Percentiles rank a stretch among this genome's conserved stretches.
Conservation (phyloP, 1,140 invertebrate genomes). For the Penaeus vannamei region DNA sequence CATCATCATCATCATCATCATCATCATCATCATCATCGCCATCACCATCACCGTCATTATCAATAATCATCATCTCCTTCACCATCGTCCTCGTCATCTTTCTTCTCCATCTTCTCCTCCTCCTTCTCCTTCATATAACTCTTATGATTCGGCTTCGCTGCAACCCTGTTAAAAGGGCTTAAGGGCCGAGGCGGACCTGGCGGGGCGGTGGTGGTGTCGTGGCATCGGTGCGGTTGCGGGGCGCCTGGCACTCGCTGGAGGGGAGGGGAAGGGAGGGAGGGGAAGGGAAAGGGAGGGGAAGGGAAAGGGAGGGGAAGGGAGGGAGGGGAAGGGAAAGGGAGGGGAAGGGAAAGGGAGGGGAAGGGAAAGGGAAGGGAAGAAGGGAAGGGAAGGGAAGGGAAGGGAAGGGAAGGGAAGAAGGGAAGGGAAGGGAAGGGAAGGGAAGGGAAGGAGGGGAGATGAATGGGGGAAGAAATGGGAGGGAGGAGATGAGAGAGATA, state of each 20-base stretch:
- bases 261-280: background rate
- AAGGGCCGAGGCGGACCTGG: background rate
- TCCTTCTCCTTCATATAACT: background rate
- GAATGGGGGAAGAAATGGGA: background rate
- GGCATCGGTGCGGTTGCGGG: too few relatives aligned
- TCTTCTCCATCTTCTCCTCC: background rate
- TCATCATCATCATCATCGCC: conserved; percentile 13
- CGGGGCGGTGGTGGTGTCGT: too few relatives aligned
- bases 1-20: conserved; percentile 29
- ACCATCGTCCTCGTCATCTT: background rate
- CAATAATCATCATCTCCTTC: background rate
- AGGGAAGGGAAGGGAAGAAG: background rate
- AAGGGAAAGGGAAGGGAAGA: too few relatives aligned
- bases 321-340: too few relatives aligned
- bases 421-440: background rate
- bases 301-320: background rate
- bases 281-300: background rate
- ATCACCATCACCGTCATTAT: background rate
- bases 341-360: background rate
- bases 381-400: background rate
- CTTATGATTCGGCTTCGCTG: background rate
- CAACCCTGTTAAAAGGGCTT: background rate
- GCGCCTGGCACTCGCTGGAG: background rate
- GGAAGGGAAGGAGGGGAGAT: background rate
- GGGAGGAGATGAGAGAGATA: background rate